Base-by-base conservation (phyloP, 2,888 invertebrate species). In the Temnothorax ravouxi region DNA sequence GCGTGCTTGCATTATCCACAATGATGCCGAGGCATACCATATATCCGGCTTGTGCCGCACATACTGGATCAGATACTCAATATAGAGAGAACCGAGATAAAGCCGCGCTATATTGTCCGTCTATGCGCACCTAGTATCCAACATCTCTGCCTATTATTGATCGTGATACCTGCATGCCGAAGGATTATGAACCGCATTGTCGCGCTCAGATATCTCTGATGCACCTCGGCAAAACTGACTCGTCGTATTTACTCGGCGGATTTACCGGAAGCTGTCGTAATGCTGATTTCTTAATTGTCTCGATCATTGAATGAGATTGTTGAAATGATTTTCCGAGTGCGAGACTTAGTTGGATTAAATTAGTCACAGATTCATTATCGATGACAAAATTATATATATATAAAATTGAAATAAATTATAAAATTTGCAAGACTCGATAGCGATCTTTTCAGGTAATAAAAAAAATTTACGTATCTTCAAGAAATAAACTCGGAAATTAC, bases 151-250 rank as follows among this genome's bases (percentile, higher is more conserved):
- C 50, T 34, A 54, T 25, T 71, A 83, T 88, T 86, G 87, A 86
- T 86, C 74, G 67, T n/a, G 66, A 81, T 84, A 66, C 54, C 62
- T 61, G 71, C 81, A 71, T 67, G n/a, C 76, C 81, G 38, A 81
- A 84, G 76, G 81, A 86, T 81, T 80, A 71, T 52, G 13, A 71
- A 71, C 83, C 38, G 34, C 50, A 64, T 75, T 69, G 44, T n/a
- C 47, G 21, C 59, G 29, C 62, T 29, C 29, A 47, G 25, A 71
- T 56, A 71, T 71, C 56, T 18, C 34, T 47, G 77, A 69, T 21
- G 34, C n/a, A 15, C 56, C 54, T 54, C 15, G 54, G 3, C 8
- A 11, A 38, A n/a, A 8, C 21, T 71, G 69, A 56, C 18, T 71
- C 25, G 38, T 13, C 50, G 44, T 13, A 18, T 44, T 52, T 44